Conservation (phyloP, 2,888 invertebrate genomes). For the Drosophila hamatofila region DNA sequence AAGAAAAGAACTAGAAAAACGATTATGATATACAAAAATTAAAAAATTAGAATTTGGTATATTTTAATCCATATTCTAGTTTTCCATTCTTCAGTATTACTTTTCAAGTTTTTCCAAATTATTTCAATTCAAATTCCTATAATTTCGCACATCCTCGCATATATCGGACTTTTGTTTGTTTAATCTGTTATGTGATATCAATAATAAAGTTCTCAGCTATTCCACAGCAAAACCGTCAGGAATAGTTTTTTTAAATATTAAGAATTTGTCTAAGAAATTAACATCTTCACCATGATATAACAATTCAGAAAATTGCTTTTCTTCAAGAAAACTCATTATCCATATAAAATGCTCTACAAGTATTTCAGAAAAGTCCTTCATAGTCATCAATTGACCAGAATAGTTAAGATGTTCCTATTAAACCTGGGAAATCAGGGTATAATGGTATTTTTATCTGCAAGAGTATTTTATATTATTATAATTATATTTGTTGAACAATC, state of each 20-base stretch:
- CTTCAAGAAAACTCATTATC: neutral
- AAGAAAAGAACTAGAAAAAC: no score
- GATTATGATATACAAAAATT: no score
- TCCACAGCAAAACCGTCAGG: no score
- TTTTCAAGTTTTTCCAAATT: neutral
- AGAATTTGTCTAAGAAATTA: no score
- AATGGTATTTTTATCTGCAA: neutral
- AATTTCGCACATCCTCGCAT: neutral
- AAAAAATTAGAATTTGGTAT: no score
- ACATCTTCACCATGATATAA: no score
- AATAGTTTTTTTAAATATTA: no score
- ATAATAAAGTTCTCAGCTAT: no score
- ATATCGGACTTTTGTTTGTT: no score
- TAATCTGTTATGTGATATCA: no score
- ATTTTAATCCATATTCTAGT: no score
- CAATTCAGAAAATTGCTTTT: neutral
- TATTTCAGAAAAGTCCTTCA: neutral
- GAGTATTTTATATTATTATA: no score
- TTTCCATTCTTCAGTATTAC: neutral
- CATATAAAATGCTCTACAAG: neutral
- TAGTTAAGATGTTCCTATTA: neutral
- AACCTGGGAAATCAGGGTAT: neutral
- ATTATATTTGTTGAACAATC: neutral
- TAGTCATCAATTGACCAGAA: neutral
- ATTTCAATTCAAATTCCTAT: neutral